Percentiles rank a stretch among this genome's conserved stretches.
These are phyloP conservation scores for Hirtodrosophila trivittata DNA, from an alignment of 2,888 invertebrate genomes.

Conservation along the genomic window DNA sequence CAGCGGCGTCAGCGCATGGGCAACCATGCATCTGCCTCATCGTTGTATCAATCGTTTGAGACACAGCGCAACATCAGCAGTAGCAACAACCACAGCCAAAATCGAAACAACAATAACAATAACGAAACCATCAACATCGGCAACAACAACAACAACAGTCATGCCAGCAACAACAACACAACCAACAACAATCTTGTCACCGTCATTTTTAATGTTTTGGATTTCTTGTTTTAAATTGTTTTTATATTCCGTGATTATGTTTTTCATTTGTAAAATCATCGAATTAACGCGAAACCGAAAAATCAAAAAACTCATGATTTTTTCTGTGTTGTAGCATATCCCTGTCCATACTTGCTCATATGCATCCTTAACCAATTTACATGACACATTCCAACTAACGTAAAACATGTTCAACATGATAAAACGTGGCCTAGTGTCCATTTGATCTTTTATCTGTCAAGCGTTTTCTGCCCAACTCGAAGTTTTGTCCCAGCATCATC, in stretches of 20 bases:
- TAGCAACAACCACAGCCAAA: conserved; percentile 22
- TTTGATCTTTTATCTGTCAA: too few relatives aligned
- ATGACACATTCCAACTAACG: conserved; percentile 8
- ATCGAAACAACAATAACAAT: conserved; percentile 53
- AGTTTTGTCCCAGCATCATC: conserved; percentile 11
- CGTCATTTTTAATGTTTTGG: conserved; percentile 83
- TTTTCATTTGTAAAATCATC: conserved; percentile 37
- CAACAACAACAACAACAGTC: conserved; percentile 62
- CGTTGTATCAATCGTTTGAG: conserved; percentile 70
- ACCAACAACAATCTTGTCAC: conserved; percentile 80
- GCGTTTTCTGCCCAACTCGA: too few relatives aligned
- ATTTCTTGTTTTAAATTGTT: conserved; percentile 81
- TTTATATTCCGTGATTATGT: conserved; percentile 1
- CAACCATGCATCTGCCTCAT: conserved; percentile 46
- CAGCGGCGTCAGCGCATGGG: conserved; percentile 52
- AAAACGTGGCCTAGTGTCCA: background rate
- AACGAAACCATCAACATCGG: conserved; percentile 53
- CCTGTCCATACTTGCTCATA: too few relatives aligned
- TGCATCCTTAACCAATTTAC: conserved; percentile 10
- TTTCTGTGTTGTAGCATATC: conserved; percentile 40
- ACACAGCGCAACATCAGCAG: conserved; percentile 29
- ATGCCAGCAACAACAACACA: conserved; percentile 62
- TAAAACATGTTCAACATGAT: conserved; percentile 7
- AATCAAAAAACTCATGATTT: background rate
- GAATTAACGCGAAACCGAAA: background rate